Base-by-base conservation (phyloP, 2,797 vertebrate genomes). In the Tenualosa ilisha region DNA sequence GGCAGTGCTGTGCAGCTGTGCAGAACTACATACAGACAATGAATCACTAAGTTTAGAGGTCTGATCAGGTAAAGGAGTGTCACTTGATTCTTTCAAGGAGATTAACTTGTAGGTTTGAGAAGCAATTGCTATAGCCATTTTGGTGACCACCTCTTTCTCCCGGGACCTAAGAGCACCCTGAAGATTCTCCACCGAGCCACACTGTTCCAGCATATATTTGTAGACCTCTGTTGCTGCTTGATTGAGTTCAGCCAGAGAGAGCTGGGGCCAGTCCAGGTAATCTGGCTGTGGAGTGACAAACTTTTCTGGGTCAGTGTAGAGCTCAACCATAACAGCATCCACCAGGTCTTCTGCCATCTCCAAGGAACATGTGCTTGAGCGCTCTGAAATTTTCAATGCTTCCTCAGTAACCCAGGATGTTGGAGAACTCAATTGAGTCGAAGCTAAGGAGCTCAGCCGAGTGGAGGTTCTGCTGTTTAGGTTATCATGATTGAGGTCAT, bases 311-410 rank as follows among this genome's bases (percentile, higher is more conserved):
- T 72, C 53, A 13, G 81, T 75, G 20, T 43, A 75, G 24, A 86
- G 82, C 82, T 84, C 82, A 17, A 31, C 75, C 85, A 81, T 86
- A 31, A 86, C 82, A 9, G 68, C 82, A 40, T 84, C 82, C 75
- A 84, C 81, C 17, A 86, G 72, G n/a, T 53, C 54, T 68, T 50
- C 51, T 2, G 56, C 51, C 56, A 65, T 81, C 40, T 84, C 54
- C 11, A 31, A 12, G 46, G 85, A 75, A 24, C 81, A 50, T 43
- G 6, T 1, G 13, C 7, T 40, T 24, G 50, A 37, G 13, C n/a
- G 43, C 6, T 3, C 17, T 50, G 85, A 86, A 9, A 84, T 26
- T 20, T 63, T 51, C 6, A 40, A 40, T 26, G 65, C 82, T 43
- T 50, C 54, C 13, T 75, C 83, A 37, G 63, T 81, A 20, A 83